Base-by-base conservation (phyloP, 2,888 invertebrate species). In the Ormyrus thymus region DNA sequence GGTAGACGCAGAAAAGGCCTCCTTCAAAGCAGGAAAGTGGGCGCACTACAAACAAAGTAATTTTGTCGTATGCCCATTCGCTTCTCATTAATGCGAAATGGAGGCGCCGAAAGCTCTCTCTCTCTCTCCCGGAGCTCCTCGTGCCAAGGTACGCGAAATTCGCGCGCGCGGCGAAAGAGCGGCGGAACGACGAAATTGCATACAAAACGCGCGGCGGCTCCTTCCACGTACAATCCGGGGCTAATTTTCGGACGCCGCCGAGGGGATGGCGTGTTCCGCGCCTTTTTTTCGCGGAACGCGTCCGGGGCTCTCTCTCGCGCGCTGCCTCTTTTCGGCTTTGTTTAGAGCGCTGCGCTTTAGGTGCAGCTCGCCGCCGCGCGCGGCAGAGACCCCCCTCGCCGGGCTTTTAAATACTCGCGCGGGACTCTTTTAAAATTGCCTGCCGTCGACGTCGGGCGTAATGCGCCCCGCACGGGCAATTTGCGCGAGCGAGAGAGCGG, bases 71-170 rank as follows among this genome's bases (percentile, higher is more conserved):
- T 29, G 29, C 29, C 29, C 29, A 29, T 59, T 46, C 29, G 51
- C 51, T 3, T 61, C 72, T 64, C 65, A 66, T 74, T 66, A 59
- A 29, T 29, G 74, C 56, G 55, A 55, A 65, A 43, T 7, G n/a
- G 43, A 13, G 48, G 55, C 68, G 45, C 13, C 76, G 53, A 76
- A 61, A 69, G 69, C 66, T 76, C 55, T 1, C 29, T 29, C 29
- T 2, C 29, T 29, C 29, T 29, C 29, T 29, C 29, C 43, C 61
- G 59, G 65, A 13, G 61, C 72, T 13, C 8, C 13, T 55, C 61
- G 77, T 78, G 77, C 77, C 77, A 55, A 72, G 77, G 68, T 65
- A 71, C 77, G 71, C 71, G 58, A 71, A 76, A 71, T 71, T 56
- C 59, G 59, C 58, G 15, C 58, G 15, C 55, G 10, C 8, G 10